Evolutionary conservation across 2,797 vertebrate genomes (phyloP).

Genomic region (Numenius phaeopus): DNA sequence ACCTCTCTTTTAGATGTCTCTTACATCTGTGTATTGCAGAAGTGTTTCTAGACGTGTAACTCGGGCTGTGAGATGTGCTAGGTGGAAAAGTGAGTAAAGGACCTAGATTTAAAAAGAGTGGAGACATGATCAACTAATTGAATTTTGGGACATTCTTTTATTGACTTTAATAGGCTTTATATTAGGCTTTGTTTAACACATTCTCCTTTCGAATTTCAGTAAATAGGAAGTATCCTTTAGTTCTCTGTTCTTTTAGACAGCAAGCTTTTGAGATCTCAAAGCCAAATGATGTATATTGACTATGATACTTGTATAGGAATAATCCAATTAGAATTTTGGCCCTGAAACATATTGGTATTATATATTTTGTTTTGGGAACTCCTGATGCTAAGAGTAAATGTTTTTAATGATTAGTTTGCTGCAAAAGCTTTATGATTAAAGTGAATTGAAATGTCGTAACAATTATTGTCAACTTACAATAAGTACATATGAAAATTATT

Average conservation of each 20-base stretch:
- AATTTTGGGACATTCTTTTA: neutral
- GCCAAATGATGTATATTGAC: neutral
- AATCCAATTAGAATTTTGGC: neutral
- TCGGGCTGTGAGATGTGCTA: neutral
- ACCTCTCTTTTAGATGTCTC: neutral
- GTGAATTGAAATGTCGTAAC: neutral
- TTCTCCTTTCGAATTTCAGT: neutral
- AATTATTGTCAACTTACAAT: neutral
- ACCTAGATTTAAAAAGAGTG: neutral
- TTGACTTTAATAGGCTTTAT: neutral
- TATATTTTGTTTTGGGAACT: neutral
- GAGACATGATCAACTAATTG: neutral
- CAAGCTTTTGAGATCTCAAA: neutral
- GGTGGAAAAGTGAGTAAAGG: neutral
- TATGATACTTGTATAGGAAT: neutral
- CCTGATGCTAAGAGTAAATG: neutral
- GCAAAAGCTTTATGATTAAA: neutral
- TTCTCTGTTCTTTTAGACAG: neutral
- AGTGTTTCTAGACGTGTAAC: neutral
- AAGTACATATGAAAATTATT: neutral
- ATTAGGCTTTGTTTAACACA: neutral
- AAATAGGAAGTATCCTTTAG: neutral
- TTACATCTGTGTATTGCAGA: neutral
- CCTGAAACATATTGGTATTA: neutral
- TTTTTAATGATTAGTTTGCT: neutral